Base-by-base conservation (phyloP, 2,113 vertebrate species). In the Rattus rattus region DNA sequence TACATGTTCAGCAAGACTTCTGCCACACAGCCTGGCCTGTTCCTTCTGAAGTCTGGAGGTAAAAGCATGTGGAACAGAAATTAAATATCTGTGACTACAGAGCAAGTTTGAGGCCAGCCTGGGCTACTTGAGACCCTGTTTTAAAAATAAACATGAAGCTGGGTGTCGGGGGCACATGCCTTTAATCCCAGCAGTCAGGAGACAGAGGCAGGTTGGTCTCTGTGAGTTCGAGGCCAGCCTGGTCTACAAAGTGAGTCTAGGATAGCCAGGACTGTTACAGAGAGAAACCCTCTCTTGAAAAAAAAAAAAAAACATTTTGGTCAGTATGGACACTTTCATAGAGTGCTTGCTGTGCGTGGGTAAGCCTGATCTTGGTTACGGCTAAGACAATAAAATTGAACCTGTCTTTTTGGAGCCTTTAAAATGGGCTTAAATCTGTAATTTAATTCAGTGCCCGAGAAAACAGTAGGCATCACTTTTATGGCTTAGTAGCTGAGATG, bases 351-450 rank as follows among this genome's bases (percentile, higher is more conserved):
- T 63, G 4, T 65, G 75, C 36, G 4, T 70, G 63, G 56, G n/a
- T 7, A 39, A 67, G 39, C 59, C 33, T 89, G 52, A 56, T 77
- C 24, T 20, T 75, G 26, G 13, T 12, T 73, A 80, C 24, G 10
- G 3, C 67, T 65, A 87, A 87, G 70, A 20, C 87, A 87, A 75
- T 90, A 16, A 77, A 76, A 89, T 72, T 43, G 47, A 52, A 39
- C 72, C 79, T 93, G 16, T 75, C 59, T 76, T 86, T 76, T 63
- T 65, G 1, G 0, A 43, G 10, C 20, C 80, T 92, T 96, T 88
- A 24, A 92, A 90, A 70, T 63, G 47, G 96, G 36, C 93, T 52
- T 63, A 43, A 63, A 30, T 65, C n/a, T 80, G 43, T 88, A 80
- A 94, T 63, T 43, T 75, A 49, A 8, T 30, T 33, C 30, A 24